These are phyloP conservation scores for Gouania willdenowi DNA, from an alignment of 2,797 vertebrate species.

Conservation along the genomic window DNA sequence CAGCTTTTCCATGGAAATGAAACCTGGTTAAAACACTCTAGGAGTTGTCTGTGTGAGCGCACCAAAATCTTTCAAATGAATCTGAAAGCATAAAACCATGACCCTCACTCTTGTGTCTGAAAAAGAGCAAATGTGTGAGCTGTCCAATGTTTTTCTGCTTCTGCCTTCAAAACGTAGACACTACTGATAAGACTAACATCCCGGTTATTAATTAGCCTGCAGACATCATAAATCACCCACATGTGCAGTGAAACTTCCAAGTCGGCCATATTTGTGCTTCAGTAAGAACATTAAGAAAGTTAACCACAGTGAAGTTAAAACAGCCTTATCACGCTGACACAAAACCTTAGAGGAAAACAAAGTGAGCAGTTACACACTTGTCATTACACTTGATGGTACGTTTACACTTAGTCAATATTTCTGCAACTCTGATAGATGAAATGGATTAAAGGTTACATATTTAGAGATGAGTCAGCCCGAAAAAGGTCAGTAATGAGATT, in stretches of 20 bases:
- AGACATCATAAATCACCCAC: slow-evolving; percentile 64
- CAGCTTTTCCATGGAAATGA: too few relatives aligned
- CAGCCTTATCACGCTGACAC: background rate
- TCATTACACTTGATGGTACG: slow-evolving; percentile 30
- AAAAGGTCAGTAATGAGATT: slow-evolving; percentile 29
- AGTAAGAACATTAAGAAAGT: slow-evolving; percentile 18
- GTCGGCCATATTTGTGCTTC: slow-evolving; percentile 31
- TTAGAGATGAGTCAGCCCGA: slow-evolving; percentile 47
- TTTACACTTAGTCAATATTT: slow-evolving; percentile 45
- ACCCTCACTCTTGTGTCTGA: too few relatives aligned
- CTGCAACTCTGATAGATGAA: slow-evolving; percentile 61
- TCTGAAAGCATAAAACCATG: too few relatives aligned
- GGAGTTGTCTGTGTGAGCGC: too few relatives aligned
- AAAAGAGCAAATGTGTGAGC: slow-evolving; percentile 4
- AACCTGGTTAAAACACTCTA: too few relatives aligned
- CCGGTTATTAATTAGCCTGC: slow-evolving; percentile 58
- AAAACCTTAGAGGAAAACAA: background rate
- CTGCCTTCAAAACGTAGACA: slow-evolving; percentile 38
- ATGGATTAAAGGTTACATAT: slow-evolving; percentile 53
- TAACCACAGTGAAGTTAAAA: background rate
- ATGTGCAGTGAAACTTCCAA: slow-evolving; percentile 45
- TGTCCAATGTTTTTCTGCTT: slow-evolving; percentile 14
- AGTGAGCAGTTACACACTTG: slow-evolving; percentile 7
- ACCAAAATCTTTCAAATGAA: too few relatives aligned
- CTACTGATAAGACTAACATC: slow-evolving; percentile 70